phyloP scores from a whole-genome alignment of 2,113 vertebrate species.

The Mirounga angustirostris region DNA sequence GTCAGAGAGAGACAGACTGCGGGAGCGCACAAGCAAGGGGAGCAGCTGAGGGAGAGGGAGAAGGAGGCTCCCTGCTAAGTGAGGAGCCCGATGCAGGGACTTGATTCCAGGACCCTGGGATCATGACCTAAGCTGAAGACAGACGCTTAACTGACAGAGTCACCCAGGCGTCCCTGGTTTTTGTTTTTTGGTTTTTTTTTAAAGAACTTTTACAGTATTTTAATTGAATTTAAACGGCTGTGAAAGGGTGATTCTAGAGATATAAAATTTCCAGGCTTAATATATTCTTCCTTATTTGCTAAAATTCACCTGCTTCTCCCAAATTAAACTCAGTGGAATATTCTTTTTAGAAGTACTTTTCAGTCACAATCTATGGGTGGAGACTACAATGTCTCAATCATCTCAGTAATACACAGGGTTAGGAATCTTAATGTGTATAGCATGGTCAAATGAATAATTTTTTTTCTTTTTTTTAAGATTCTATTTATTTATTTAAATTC shows the following conservation, averaged over 20 bases:
- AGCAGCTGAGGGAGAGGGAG: background rate
- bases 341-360: background rate
- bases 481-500: background rate
- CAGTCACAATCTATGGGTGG: background rate
- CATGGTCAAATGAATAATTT: background rate
- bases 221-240: conserved; percentile 49
- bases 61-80: background rate
- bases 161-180: background rate
- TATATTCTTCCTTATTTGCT: background rate
- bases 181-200: background rate
- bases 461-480: background rate
- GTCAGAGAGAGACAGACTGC: background rate
- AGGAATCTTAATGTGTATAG: background rate
- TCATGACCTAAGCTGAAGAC: background rate
- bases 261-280: background rate
- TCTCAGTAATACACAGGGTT: background rate
- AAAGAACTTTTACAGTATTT: conserved; percentile 45
- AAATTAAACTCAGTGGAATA: background rate
- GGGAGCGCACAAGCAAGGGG: background rate
- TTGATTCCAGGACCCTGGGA: background rate
- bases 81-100: background rate
- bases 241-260: background rate
- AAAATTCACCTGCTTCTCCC: background rate
- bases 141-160: background rate
- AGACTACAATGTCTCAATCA: background rate